phyloP scores from a whole-genome alignment of 2,113 vertebrate species.

The Oreochromis tanganicae region DNA sequence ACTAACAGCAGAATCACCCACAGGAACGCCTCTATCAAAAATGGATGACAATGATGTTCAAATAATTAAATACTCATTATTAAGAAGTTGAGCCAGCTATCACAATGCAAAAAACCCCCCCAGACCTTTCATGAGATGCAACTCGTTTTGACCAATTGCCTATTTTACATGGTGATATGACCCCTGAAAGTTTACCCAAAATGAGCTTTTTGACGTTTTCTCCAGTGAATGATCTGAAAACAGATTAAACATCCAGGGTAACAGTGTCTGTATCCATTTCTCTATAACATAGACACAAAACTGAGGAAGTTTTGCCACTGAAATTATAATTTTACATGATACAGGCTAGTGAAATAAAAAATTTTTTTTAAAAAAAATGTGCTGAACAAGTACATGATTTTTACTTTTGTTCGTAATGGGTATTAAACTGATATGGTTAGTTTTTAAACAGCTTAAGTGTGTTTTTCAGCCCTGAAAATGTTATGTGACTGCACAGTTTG shows the following conservation, averaged over 20 bases:
- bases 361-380: too few relatives aligned
- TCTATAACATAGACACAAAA: neutral
- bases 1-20: neutral
- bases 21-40: neutral
- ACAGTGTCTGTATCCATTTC: neutral
- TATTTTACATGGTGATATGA: neutral
- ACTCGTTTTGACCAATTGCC: neutral
- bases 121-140: neutral
- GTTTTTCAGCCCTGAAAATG: neutral
- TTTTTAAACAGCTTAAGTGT: neutral
- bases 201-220: neutral
- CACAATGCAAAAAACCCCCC: fast-evolving
- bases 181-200: neutral
- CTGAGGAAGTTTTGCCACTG: neutral
- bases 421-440: neutral
- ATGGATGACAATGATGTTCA: neutral
- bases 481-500: neutral
- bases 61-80: neutral
- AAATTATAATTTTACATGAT: neutral
- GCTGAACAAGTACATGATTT: neutral
- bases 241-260: neutral
- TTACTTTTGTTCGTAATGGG: fast-evolving
- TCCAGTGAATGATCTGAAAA: neutral
- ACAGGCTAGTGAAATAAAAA: neutral
- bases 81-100: neutral